Conservation (phyloP, 2,888 invertebrate genomes). For the Epistrophe eligans region DNA sequence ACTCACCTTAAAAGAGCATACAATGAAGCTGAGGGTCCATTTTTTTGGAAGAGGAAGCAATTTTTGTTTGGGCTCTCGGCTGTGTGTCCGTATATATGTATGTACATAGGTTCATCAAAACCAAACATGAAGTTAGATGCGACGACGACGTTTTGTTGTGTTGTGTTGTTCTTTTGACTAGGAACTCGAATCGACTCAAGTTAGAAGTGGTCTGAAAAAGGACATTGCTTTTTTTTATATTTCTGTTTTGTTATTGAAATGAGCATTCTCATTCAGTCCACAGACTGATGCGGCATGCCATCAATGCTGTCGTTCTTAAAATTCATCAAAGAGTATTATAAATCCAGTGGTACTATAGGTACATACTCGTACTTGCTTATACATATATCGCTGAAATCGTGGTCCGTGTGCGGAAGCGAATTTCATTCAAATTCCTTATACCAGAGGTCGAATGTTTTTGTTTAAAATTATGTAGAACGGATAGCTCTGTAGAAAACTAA, state of each 20-base stretch:
- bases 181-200: slow-evolving; percentile 10
- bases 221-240: neutral
- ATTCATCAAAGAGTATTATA: neutral
- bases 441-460: too few relatives aligned
- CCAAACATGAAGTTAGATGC: neutral
- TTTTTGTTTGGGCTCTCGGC: neutral
- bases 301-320: neutral
- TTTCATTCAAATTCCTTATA: too few relatives aligned
- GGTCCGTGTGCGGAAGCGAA: neutral
- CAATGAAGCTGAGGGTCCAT: slow-evolving; percentile 64
- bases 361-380: neutral
- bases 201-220: neutral
- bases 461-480: too few relatives aligned
- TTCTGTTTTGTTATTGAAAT: neutral
- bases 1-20: slow-evolving; percentile 40
- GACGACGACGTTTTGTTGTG: neutral
- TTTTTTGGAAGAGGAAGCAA: slow-evolving; percentile 19
- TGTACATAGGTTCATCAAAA: neutral
- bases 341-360: neutral
- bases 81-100: neutral
- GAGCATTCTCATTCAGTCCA: neutral
- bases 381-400: neutral
- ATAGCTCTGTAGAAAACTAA: too few relatives aligned
- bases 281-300: neutral
- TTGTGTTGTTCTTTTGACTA: slow-evolving; percentile 12